phyloP scores from a whole-genome alignment of 2,113 vertebrate species.

The Raja brachyura region DNA sequence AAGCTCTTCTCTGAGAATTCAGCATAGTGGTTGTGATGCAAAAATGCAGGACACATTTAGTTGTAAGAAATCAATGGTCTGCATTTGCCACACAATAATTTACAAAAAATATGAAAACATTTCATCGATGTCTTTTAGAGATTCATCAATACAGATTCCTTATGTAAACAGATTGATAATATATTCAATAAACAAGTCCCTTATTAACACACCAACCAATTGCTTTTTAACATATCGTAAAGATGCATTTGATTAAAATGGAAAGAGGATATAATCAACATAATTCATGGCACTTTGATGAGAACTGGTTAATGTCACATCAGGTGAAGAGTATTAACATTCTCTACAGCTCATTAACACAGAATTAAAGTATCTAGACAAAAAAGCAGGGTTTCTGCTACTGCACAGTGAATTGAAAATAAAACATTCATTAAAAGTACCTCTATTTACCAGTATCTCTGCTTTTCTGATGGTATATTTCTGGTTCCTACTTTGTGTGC shows the following conservation, averaged over 20 bases:
- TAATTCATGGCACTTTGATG: slow-evolving; percentile 30
- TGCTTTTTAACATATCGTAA: slow-evolving; percentile 13
- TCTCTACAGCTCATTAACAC: slow-evolving; percentile 20
- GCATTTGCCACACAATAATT: slow-evolving; percentile 2
- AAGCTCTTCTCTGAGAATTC: not conserved
- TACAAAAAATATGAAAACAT: not conserved
- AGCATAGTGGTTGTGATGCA: not conserved
- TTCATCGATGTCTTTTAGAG: not conserved
- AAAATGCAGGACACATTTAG: not conserved
- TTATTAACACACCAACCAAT: slow-evolving; percentile 8
- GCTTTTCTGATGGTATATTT: not conserved
- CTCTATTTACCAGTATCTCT: not conserved
- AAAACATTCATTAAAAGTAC: not conserved
- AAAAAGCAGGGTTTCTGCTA: not conserved
- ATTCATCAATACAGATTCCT: not conserved
- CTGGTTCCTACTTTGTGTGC: not conserved
- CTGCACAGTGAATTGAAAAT: not conserved
- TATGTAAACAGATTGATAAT: slow-evolving; percentile 12
- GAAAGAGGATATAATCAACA: slow-evolving; percentile 17
- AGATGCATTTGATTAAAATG: slow-evolving; percentile 31
- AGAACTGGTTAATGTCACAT: not conserved
- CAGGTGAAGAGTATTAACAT: slow-evolving; percentile 21
- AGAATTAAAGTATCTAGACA: not conserved
- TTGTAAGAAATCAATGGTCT: not conserved
- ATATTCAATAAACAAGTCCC: slow-evolving; percentile 14